Conservation (phyloP, 2,113 vertebrate species). For the Thamnophis sirtalis region DNA sequence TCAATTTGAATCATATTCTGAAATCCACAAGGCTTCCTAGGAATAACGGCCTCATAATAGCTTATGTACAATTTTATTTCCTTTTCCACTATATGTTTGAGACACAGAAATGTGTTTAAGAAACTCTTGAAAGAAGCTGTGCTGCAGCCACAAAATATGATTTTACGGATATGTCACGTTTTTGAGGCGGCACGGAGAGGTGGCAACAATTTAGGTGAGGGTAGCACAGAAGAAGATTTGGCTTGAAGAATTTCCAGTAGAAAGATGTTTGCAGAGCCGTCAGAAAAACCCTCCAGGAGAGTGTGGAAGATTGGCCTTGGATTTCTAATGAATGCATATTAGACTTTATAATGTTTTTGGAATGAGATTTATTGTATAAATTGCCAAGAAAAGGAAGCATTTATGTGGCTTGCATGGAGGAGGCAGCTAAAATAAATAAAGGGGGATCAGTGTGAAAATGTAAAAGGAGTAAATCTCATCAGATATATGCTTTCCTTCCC, state of each 20-base stretch:
- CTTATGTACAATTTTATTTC: conserved; percentile 4
- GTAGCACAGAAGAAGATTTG: not conserved
- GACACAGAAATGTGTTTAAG: not conserved
- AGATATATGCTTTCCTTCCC: conserved; percentile 50
- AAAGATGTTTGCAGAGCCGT: not conserved
- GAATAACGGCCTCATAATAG: not conserved
- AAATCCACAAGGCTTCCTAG: conserved; percentile 18
- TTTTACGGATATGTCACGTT: not conserved
- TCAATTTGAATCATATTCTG: not conserved
- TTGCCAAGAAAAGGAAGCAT: not conserved
- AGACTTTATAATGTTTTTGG: conserved; percentile 38
- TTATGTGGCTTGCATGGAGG: not conserved
- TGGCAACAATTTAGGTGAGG: not conserved
- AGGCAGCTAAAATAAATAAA: not conserved
- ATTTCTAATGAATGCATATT: conserved; percentile 32
- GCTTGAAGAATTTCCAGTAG: conserved; percentile 13
- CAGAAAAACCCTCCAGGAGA: conserved; percentile 3
- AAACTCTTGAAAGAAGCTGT: not conserved
- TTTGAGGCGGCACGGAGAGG: not conserved
- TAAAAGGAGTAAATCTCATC: conserved; percentile 28
- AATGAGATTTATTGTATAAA: conserved; percentile 25
- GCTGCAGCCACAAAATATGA: not conserved
- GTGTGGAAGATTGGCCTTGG: not conserved
- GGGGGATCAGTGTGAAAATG: conserved; percentile 7
- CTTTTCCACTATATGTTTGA: not conserved